Base-by-base conservation (phyloP, 2,888 invertebrate species). In the Stratiomys singularior region DNA sequence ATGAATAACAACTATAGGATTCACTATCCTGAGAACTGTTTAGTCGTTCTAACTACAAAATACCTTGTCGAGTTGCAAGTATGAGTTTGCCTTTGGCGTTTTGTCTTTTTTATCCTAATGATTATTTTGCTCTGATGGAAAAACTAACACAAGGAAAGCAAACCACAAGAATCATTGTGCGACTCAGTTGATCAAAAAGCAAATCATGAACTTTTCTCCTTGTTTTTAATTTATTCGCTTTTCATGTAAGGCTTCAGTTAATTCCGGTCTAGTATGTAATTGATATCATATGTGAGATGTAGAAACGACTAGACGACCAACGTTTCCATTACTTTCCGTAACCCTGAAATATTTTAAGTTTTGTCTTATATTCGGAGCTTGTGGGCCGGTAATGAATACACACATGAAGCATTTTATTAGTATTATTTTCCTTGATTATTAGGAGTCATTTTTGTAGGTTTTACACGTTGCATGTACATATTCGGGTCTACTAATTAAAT, bases 161-260 rank as follows among this genome's bases (percentile, higher is more conserved):
- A 37, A 37, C 37, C 37, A 9, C 37, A 37, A 37, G 37, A 5
- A 37, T 37, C 5, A 37, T 37, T 37, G 5, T 9, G 37, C 3
- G 37, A 37, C 37, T 37, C 37, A 9, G 9, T 37, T 37, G 37
- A 37, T 37, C 37, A 37, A 37, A 37, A 9, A 37, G 37, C 37
- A 9, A 37, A 3, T 37, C 37, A 9, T 37, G 37, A 9, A 37
- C 3, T 5, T 37, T 37, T 52, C n/a, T 52, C 18, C 52, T 52
- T 18, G 52, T 52, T 37, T 37, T 37, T 13, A 52, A 52, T 52
- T 64, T 18, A 30, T 30, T 30, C n/a, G 64, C 64, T 64, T 13
- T 66, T 18, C 15, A 52, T 63, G 18, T 66, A 37, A 37, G 66
- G 66, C 37, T 66, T 66, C 66, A 9, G n/a, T 66, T 37, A 37